These are phyloP conservation scores for Lepidurus arcticus DNA, from an alignment of 1,140 invertebrate genomes.

Conservation along the genomic window DNA sequence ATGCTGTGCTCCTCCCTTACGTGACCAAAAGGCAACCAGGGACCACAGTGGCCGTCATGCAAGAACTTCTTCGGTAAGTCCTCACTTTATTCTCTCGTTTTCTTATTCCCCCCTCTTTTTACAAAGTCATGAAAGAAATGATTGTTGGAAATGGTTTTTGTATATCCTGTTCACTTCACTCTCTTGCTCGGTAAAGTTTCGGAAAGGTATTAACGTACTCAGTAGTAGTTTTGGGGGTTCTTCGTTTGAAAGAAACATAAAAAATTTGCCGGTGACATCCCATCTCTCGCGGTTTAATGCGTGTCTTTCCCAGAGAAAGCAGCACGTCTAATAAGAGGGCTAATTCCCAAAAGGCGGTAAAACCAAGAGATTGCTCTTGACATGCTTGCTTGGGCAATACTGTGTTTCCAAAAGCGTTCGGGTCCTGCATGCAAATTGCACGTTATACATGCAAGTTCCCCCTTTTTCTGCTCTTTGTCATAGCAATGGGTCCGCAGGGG, in stretches of 20 bases:
- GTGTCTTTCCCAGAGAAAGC: neutral
- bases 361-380: neutral
- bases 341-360: neutral
- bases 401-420: neutral
- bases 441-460: neutral
- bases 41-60: slow-evolving; percentile 67
- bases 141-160: neutral
- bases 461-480: neutral
- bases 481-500: neutral
- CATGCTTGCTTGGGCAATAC: neutral
- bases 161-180: neutral
- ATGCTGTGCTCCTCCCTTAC: slow-evolving; percentile 59
- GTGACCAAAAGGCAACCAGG: slow-evolving; percentile 62
- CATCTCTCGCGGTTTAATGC: no score
- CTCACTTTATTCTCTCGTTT: slow-evolving; percentile 26
- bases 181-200: neutral
- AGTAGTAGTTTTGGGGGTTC: no score
- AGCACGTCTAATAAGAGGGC: neutral
- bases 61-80: slow-evolving; percentile 64
- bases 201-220: no score
- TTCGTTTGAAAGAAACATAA: neutral
- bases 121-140: neutral
- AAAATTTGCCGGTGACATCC: neutral
- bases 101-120: slow-evolving; percentile 17
- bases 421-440: slow-evolving; percentile 6